Evolutionary conservation across 2,113 vertebrate species (phyloP).

Genomic region (Grantiella picta): DNA sequence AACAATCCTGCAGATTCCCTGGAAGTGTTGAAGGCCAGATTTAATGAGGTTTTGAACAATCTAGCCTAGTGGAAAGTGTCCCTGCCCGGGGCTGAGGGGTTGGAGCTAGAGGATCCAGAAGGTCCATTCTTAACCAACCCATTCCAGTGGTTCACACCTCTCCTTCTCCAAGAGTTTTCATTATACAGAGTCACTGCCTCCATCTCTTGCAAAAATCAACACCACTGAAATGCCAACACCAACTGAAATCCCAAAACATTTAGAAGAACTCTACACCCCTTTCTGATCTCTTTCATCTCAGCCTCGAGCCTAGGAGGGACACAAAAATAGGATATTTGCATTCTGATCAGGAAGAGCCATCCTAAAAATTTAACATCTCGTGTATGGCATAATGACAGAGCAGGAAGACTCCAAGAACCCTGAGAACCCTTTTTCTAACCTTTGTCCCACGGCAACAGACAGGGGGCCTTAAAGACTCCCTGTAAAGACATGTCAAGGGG

Average conservation of each 20-base stretch:
- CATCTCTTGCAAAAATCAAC: not conserved
- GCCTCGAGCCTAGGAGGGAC: not conserved
- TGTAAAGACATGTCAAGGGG: not conserved
- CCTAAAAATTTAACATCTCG: not conserved
- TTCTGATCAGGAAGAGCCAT: not conserved
- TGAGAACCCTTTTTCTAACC: not conserved
- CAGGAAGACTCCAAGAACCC: not conserved
- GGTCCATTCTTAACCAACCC: not conserved
- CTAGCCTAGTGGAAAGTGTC: not conserved
- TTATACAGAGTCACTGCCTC: not conserved
- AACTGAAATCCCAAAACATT: not conserved
- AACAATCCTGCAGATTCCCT: not conserved
- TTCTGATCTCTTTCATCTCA: not conserved
- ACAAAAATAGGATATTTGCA: not conserved
- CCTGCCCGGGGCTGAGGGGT: not conserved
- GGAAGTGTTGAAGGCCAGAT: not conserved
- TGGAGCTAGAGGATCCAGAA: not conserved
- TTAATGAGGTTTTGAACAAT: not conserved
- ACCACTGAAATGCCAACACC: not conserved
- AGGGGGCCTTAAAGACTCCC: not conserved
- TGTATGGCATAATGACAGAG: fast-evolving
- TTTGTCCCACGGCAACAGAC: not conserved
- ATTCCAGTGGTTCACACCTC: not conserved
- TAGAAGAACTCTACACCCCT: not conserved
- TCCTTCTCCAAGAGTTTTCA: not conserved